These are phyloP conservation scores for Ennomos fuscantarius DNA, from an alignment of 2,888 invertebrate genomes.

Conservation along the genomic window DNA sequence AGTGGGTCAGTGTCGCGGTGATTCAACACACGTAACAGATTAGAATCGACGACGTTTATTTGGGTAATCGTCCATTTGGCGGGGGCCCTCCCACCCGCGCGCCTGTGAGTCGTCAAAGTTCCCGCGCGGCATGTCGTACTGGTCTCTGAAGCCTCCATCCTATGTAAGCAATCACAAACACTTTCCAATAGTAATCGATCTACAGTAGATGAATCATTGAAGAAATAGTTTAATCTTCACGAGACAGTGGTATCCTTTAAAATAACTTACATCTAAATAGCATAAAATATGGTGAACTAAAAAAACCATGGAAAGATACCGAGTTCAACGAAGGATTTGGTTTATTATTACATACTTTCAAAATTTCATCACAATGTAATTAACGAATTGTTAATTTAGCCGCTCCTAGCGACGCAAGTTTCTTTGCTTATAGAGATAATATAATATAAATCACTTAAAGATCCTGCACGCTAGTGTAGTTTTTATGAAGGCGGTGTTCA, in stretches of 20 bases:
- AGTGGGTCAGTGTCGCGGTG: constrained; percentile 11
- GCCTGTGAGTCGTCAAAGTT: constrained; percentile 80
- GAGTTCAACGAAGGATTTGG: background rate
- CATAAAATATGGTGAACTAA: background rate
- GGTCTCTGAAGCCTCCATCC: constrained; percentile 84
- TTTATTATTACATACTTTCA: constrained; percentile 16
- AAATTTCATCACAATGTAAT: constrained; percentile 33
- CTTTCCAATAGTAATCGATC: constrained; percentile 71
- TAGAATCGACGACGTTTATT: constrained; percentile 88
- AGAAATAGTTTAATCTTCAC: constrained; percentile 29
- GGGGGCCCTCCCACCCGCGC: constrained; percentile 84
- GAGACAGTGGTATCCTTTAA: constrained; percentile 10
- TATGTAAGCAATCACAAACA: constrained; percentile 81
- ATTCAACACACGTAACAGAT: constrained; percentile 35
- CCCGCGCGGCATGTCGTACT: constrained; percentile 80
- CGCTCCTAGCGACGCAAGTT: constrained; percentile 1
- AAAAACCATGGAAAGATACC: background rate
- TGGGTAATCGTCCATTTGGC: constrained; percentile 87
- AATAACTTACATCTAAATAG: constrained; percentile 29
- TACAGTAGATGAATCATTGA: constrained; percentile 19
- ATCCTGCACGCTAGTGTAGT: too few relatives aligned
- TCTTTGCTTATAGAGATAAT: too few relatives aligned
- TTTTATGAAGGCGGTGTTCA: too few relatives aligned
- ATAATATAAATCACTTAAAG: too few relatives aligned
- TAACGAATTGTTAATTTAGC: constrained; percentile 35